Evolutionary conservation across 2,888 invertebrate species (phyloP).

Genomic region (Mechanitis messenoides): DNA sequence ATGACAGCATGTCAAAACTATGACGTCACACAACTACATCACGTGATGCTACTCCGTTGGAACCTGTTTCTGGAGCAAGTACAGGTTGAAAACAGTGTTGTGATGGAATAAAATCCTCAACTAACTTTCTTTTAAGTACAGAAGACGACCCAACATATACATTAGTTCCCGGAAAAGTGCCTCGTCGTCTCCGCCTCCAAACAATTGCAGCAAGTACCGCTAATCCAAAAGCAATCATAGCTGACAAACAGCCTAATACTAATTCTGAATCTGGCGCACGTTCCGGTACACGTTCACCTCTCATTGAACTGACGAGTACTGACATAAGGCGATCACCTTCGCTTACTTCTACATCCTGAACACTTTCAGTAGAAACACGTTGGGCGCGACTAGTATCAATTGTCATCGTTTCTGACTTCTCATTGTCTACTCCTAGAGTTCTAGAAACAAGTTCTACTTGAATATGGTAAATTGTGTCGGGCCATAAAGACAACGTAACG

Average conservation of each 20-base stretch:
- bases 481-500: conserved; percentile 87
- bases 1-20: conserved; percentile 76
- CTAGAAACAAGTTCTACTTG: conserved; percentile 82
- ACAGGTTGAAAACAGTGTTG: conserved; percentile 78
- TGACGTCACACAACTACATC: conserved; percentile 82
- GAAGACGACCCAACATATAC: conserved; percentile 78
- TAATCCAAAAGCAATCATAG: conserved; percentile 67
- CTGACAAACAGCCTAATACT: conserved; percentile 77
- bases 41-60: conserved; percentile 60
- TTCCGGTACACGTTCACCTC: conserved; percentile 74
- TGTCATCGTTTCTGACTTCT: conserved; percentile 80
- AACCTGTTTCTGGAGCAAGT: conserved; percentile 69
- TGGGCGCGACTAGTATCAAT: conserved; percentile 79
- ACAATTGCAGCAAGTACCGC: conserved; percentile 72
- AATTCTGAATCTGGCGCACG: conserved; percentile 75
- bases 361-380: conserved; percentile 79
- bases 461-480: conserved; percentile 87
- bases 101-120: conserved; percentile 75
- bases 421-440: conserved; percentile 78
- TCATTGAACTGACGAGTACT: conserved; percentile 79
- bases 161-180: conserved; percentile 75
- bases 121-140: conserved; percentile 77
- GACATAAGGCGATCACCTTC: conserved; percentile 78
- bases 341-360: conserved; percentile 77
- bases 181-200: conserved; percentile 76